Conservation (phyloP, 2,888 invertebrate species). For the Lamellibrachia satsuma region DNA sequence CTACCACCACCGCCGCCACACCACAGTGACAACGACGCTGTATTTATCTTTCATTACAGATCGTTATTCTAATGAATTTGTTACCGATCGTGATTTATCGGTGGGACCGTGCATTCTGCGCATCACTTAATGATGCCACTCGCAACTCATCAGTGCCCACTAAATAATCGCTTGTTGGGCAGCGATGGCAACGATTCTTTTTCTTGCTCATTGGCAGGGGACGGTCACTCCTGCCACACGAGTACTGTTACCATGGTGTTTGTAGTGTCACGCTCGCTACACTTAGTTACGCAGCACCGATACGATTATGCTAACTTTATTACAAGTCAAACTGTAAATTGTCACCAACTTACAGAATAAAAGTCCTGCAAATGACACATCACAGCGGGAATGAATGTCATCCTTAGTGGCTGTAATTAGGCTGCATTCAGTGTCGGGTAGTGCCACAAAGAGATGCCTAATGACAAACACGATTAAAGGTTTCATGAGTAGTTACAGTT, state of each 20-base stretch:
- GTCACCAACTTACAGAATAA: not conserved
- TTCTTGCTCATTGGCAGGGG: not conserved
- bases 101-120: not conserved
- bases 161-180: constrained; percentile 5
- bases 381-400: not conserved
- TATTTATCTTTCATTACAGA: constrained; percentile 17
- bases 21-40: not conserved
- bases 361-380: not conserved
- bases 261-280: not conserved
- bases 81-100: constrained; percentile 9
- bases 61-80: constrained; percentile 17
- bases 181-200: not conserved
- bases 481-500: not conserved
- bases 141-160: not conserved
- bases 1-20: not conserved
- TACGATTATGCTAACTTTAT: constrained; percentile 17
- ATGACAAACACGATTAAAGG: not conserved
- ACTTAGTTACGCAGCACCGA: not conserved
- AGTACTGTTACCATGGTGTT: not conserved
- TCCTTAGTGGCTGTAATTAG: not conserved
- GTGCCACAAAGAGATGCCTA: not conserved
- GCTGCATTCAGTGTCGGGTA: not conserved
- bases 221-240: not conserved
- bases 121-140: constrained; percentile 17
- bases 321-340: constrained; percentile 17